phyloP scores from a whole-genome alignment of 1,140 invertebrate genomes.

The Lordiphosa collinella region DNA sequence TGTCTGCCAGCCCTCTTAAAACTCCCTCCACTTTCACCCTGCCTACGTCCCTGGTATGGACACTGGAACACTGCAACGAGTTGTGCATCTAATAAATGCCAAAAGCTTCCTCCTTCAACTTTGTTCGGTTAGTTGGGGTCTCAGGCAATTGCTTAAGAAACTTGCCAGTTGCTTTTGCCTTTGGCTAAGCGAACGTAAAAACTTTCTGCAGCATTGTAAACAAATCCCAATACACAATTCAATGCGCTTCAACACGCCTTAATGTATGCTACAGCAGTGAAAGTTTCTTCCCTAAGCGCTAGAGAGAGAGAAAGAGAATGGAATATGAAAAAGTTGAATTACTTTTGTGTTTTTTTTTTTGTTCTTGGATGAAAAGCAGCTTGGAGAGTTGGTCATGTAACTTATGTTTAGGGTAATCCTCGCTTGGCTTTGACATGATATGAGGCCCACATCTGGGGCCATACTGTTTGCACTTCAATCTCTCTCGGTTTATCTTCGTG shows the following conservation, averaged over 20 bases:
- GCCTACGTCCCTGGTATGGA: neutral
- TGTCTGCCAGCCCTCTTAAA: too few relatives aligned
- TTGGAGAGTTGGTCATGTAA: conserved; percentile 27
- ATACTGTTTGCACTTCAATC: conserved; percentile 53
- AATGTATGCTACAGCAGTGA: conserved; percentile 62
- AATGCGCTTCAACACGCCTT: conserved; percentile 75
- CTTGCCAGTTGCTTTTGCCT: conserved; percentile 62
- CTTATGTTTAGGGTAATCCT: conserved; percentile 40
- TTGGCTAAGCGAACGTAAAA: conserved; percentile 74
- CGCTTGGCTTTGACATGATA: conserved; percentile 44
- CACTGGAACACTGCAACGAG: conserved; percentile 33
- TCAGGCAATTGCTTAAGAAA: conserved; percentile 70
- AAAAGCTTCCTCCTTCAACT: conserved; percentile 24
- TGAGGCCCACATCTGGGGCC: conserved; percentile 31
- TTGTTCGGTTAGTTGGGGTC: conserved; percentile 2
- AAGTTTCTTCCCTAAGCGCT: conserved; percentile 20
- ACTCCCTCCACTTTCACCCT: too few relatives aligned
- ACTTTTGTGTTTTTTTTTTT: conserved; percentile 30
- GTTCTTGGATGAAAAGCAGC: conserved; percentile 1
- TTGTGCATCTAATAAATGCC: conserved; percentile 74
- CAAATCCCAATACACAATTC: conserved; percentile 77
- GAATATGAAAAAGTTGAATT: conserved; percentile 53
- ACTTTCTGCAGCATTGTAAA: conserved; percentile 75
- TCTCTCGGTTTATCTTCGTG: conserved; percentile 36
- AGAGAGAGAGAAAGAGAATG: conserved; percentile 5